Percentiles rank a stretch among this genome's conserved stretches.
These are phyloP conservation scores for Colius striatus DNA, from an alignment of 2,113 vertebrate species.

Conservation along the genomic window DNA sequence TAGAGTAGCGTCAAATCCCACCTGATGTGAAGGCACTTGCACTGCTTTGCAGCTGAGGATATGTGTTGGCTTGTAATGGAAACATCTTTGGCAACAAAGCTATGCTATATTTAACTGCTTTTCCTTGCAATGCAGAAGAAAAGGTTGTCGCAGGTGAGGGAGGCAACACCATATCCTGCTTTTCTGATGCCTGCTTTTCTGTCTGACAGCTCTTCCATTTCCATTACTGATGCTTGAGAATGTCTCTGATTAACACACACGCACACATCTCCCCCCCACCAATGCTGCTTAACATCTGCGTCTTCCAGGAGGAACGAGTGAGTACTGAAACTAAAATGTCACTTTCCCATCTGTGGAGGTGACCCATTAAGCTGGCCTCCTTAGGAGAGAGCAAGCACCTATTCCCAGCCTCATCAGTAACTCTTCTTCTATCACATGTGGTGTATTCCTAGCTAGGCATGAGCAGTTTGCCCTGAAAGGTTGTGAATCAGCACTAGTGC, in stretches of 20 bases:
- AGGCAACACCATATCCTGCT: neutral
- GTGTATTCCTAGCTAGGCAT: rapidly evolving
- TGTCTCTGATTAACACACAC: too few relatives aligned
- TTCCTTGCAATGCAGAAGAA: neutral
- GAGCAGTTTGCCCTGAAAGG: neutral
- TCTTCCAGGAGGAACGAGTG: neutral
- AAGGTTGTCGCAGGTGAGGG: rapidly evolving
- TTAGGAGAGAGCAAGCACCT: neutral
- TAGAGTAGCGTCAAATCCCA: neutral
- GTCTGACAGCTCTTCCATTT: neutral
- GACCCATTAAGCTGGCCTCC: neutral
- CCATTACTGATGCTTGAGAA: neutral
- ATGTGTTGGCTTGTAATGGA: neutral
- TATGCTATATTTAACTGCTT: neutral
- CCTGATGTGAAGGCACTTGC: rapidly evolving
- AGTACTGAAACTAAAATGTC: neutral
- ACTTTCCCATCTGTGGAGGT: neutral
- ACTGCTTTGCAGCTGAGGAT: neutral
- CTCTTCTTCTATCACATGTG: neutral
- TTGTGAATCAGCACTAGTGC: neutral
- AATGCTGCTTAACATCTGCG: rapidly evolving
- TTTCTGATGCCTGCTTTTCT: rapidly evolving
- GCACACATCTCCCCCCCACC: too few relatives aligned
- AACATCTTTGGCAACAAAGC: neutral
- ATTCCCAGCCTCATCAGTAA: neutral